Conservation (phyloP, 2,888 invertebrate genomes). For the Drosophila anomalata region DNA sequence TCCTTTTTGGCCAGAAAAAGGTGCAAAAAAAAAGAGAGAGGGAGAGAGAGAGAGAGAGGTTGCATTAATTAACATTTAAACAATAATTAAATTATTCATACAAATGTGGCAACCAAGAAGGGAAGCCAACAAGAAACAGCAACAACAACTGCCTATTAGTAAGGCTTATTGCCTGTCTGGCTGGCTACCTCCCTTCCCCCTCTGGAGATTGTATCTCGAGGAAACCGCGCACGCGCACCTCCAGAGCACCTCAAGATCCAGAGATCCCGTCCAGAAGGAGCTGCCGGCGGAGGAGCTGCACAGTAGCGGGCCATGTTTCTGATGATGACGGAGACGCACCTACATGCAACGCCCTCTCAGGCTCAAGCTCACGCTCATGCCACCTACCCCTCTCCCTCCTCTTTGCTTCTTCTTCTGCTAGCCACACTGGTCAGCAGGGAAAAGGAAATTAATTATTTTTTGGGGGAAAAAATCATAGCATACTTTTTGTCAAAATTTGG, state of each 20-base stretch:
- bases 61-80: conserved; percentile 83
- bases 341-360: conserved; percentile 50
- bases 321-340: conserved; percentile 46
- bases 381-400: background rate
- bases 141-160: conserved; percentile 71
- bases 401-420: background rate
- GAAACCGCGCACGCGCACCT: conserved; percentile 73
- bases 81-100: conserved; percentile 83
- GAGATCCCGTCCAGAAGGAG: conserved; percentile 28
- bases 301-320: conserved; percentile 28
- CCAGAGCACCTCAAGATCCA: conserved; percentile 23
- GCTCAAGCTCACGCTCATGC: conserved; percentile 5
- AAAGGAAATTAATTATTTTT: background rate
- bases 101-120: conserved; percentile 65
- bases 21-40: conserved; percentile 49
- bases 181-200: conserved; percentile 44
- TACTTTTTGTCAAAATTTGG: conserved; percentile 7
- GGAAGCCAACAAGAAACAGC: conserved; percentile 20
- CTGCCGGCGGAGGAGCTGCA: conserved; percentile 37
- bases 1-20: background rate
- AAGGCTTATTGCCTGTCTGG: conserved; percentile 70
- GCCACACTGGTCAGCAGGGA: conserved; percentile 33
- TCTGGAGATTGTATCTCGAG: conserved; percentile 60
- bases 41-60: conserved; percentile 40
- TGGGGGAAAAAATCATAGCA: conserved; percentile 1